Conservation (phyloP, 2,888 invertebrate genomes). For the Habrosyne pyritoides region DNA sequence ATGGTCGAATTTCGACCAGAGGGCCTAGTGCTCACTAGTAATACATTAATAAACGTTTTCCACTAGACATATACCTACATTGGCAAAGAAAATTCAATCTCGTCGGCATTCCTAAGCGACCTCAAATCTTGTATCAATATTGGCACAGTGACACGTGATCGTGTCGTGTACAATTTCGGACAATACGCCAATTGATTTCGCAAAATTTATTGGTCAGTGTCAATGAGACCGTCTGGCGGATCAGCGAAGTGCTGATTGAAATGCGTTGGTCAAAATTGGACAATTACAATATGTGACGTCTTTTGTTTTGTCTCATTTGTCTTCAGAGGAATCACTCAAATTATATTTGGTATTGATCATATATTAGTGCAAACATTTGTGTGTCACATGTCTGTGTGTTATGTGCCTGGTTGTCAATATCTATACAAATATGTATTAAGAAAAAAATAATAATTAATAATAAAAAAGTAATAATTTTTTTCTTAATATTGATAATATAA, state of each 20-base stretch:
- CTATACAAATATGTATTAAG: too few relatives aligned
- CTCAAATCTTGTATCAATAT: conserved; percentile 28
- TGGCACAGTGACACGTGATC: conserved; percentile 34
- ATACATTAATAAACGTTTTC: background rate
- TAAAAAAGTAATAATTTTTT: too few relatives aligned
- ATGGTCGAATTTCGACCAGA: too few relatives aligned
- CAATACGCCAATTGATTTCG: conserved; percentile 65
- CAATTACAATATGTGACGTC: conserved; percentile 21
- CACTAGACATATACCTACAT: background rate
- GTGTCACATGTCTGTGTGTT: too few relatives aligned
- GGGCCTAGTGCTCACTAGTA: too few relatives aligned
- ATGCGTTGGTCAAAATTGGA: conserved; percentile 45
- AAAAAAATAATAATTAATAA: too few relatives aligned
- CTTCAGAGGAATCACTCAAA: background rate
- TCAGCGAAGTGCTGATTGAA: conserved; percentile 52
- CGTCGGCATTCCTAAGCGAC: background rate
- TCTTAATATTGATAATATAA: too few relatives aligned
- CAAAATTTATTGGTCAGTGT: conserved; percentile 60
- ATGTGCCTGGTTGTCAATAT: too few relatives aligned
- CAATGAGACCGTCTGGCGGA: conserved; percentile 56
- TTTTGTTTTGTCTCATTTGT: background rate
- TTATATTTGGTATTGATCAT: too few relatives aligned
- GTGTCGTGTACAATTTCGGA: conserved; percentile 40
- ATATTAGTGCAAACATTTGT: too few relatives aligned
- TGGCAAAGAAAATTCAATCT: background rate